Base-by-base conservation (phyloP, 2,797 vertebrate genomes). In the Megalops cyprinoides region DNA sequence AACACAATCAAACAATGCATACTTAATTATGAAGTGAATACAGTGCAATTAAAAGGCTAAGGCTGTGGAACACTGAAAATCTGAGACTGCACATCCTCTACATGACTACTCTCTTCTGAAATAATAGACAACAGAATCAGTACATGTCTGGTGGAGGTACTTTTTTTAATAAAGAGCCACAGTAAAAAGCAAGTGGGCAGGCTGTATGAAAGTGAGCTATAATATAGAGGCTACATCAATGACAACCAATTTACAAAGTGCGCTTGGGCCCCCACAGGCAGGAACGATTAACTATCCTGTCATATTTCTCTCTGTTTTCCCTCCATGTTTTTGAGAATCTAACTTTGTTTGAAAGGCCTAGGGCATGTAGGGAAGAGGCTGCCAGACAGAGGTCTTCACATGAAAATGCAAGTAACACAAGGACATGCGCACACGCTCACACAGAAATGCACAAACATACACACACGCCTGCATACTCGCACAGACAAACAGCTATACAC, bases 201-300 rank as follows among this genome's bases (percentile, higher is more conserved):
- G 10, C 60, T 65, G 60, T 65, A 65, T 28, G 31, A 65, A 65
- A 34, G 28, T 34, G 60, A 65, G 31, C 12, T 65, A 65, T 65
- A 34, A 65, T 31, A 65, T 34, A 31, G 48, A 71, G 12, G 62
- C 20, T 49, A 25, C 51, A 14, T 71, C 48, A 39, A 42, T 10
- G 69, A 53, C 60, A 79, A 71, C 6, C 46, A 42, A 6, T 44
- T 62, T 78, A 37, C 34, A 79, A 65, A 79, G 46, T 79, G 48
- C 39, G 44, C 58, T 49, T 62, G 37, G 37, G 62, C 10, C 44
- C 77, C 77, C 31, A 44, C 42, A 49, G 55, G 58, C 15, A 34
- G 4, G 1, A 67, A 28, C 10, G 18, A 51, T 78, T 49, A 78
- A 65, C 48, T 48, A 58, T 25, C 31, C 34, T 42, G 78, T 37